Base-by-base conservation (phyloP, 2,888 invertebrate species). In the Erebia aethiops region DNA sequence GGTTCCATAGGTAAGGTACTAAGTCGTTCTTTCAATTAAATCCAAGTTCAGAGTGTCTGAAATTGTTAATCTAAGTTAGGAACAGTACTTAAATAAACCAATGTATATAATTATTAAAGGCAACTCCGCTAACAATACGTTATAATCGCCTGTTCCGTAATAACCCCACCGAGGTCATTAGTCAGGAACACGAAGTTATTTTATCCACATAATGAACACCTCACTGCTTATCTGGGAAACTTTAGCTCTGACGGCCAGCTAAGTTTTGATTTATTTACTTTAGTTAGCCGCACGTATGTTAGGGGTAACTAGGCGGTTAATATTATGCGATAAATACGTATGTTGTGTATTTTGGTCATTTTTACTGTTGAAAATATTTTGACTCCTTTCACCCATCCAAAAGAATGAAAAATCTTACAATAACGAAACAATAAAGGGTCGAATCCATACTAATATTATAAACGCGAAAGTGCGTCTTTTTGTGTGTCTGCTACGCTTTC, bases 221-320 rank as follows among this genome's bases (percentile, higher is more conserved):
- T 84, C 79, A 78, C 81, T 67, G 76, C 81, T 87, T 86, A 87
- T 87, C 87, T 86, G 79, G 77, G 77, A 76, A 75, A 79, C 79
- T 79, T 82, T 82, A 85, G 82, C 86, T 85, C 81, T 85, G 85
- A 86, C 83, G 80, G 77, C 78, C 77, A 69, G 75, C 69, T 74
- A 80, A 84, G 82, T 84, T 84, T 78, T 87, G 88, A 89, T 89
- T 89, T 89, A 89, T 89, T 84, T 86, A 83, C 81, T 84, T 81
- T 77, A 79, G 80, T 81, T 77, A 75, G 76, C 70, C 70, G 69
- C 71, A 63, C 71, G 68, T 73, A 74, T 73, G 74, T 75, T 76
- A 72, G 72, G 73, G 73, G 73, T 73, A 67, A 68, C 61, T 72
- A 71, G 66, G 74, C 72, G 70, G 73, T 65, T 35, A 35, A 35